phyloP scores from a whole-genome alignment of 1,140 invertebrate genomes.

The Atta texana region DNA sequence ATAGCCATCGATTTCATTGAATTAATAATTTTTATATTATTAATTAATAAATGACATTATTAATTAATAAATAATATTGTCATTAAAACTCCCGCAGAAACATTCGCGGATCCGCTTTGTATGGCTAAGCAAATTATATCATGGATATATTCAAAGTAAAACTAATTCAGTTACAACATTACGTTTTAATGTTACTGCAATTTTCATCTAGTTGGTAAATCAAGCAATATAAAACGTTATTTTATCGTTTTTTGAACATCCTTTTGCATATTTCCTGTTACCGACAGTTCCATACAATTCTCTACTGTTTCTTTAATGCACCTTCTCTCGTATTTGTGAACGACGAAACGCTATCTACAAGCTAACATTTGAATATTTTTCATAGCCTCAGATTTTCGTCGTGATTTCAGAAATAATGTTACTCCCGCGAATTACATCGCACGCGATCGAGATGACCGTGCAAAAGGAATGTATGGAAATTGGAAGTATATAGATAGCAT shows the following conservation, averaged over 20 bases:
- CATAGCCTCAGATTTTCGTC: conserved; percentile 27
- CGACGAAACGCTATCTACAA: conserved; percentile 17
- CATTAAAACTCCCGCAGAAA: not conserved
- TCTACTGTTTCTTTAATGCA: not conserved
- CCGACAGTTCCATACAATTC: not conserved
- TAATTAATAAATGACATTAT: conserved; percentile 40
- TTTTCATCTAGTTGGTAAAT: conserved; percentile 54
- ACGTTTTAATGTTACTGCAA: conserved; percentile 11
- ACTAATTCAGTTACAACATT: conserved; percentile 22
- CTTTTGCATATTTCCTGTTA: conserved; percentile 28
- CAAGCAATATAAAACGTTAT: conserved; percentile 18
- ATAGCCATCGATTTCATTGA: conserved; percentile 35
- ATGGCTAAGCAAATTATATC: not conserved
- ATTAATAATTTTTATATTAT: conserved; percentile 23
- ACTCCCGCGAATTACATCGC: conserved; percentile 18
- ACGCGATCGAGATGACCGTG: conserved; percentile 38
- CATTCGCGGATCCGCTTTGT: not conserved
- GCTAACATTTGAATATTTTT: conserved; percentile 28
- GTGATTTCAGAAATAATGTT: conserved; percentile 46
- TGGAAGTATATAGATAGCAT: conserved; percentile 23
- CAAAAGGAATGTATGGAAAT: not conserved
- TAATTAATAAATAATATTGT: conserved; percentile 17
- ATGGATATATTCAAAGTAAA: conserved; percentile 20
- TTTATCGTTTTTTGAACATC: conserved; percentile 43
- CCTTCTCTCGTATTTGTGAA: conserved; percentile 27